Base-by-base conservation (phyloP, 2,797 vertebrate species). In the Microctenopoma stevenorrisi region DNA sequence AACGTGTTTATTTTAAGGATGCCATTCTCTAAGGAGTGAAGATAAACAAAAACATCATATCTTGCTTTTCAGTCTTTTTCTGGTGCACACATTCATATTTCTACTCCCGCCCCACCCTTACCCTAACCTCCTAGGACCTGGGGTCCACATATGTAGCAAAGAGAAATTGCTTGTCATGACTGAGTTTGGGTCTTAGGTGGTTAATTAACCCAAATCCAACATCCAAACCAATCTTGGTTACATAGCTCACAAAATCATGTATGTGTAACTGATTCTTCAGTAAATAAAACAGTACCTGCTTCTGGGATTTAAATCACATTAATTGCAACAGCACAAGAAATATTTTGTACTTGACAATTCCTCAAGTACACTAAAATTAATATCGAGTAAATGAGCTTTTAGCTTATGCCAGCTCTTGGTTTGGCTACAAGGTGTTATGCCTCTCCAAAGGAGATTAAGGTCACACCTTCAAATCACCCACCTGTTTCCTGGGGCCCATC, bases 1-100 rank as follows among this genome's bases (percentile, higher is more conserved):
- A 70, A 62, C 5, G 28, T 61, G 14, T 2, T 14, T 11, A 11
- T 50, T 70, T 30, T 64, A 50, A 11, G 30, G 22, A 35, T 12
- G 35, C 12, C 4, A 6, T 38, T 55, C 3, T 40, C 26, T 58
- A 10, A 11, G 13, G 14, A n/a, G 38, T 30, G 14, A 38, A 57
- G 52, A 69, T 61, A 68, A 55, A 18, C 6, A 61, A 47, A 58
- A 56, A 64, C 55, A 22, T 66, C 46, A 60, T 49, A 12, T n/a
- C 30, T 35, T 28, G 40, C 30, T 56, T 49, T 25, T 53, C 55
- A 33, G 0, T 52, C 3, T 44, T 25, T 61, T 22, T 57, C 8
- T 47, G 4, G 37, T 12, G 11, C 40, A 48, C 44, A 52, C 30
- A 25, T 38, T 6, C 5, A 22, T 9, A 2, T 43, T 35, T 13